A percentile compares a stretch with the other conserved stretches of the same genome.
Evolutionary conservation across 2,888 invertebrate genomes (phyloP).

Genomic region (Cecidostiba fungosa): DNA sequence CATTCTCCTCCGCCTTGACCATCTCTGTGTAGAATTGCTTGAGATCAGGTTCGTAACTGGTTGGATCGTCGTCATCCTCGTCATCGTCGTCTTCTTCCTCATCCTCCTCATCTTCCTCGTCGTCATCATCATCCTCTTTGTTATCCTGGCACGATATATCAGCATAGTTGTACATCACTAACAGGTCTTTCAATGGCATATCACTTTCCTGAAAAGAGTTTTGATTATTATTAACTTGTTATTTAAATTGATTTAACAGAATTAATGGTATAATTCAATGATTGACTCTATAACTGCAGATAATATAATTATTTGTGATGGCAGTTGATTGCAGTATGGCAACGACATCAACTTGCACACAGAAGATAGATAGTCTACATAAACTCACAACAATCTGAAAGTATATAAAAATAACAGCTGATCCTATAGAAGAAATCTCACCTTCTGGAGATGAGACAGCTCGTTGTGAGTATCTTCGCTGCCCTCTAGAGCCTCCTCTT

Average conservation of each 20-base stretch:
- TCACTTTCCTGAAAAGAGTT: slow-evolving; percentile 88
- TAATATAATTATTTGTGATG: no score
- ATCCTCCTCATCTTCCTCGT: slow-evolving; percentile 75
- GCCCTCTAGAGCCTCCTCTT: slow-evolving; percentile 97
- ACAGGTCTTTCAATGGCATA: slow-evolving; percentile 96
- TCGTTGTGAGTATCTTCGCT: slow-evolving; percentile 94
- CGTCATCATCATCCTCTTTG: slow-evolving; percentile 74
- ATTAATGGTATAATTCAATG: background rate
- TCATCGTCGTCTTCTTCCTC: slow-evolving; percentile 79
- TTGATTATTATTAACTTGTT: background rate
- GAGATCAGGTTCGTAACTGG: slow-evolving; percentile 73
- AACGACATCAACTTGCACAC: background rate
- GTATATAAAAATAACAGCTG: background rate
- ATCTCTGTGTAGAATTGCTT: slow-evolving; percentile 79
- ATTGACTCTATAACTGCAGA: no score
- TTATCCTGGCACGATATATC: slow-evolving; percentile 77
- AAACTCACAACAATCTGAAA: background rate
- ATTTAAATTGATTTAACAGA: background rate
- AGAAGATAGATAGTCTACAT: background rate
- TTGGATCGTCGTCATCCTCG: slow-evolving; percentile 76
- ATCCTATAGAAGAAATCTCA: slow-evolving; percentile 70
- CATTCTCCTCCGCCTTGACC: slow-evolving; percentile 71
- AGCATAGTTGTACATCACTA: slow-evolving; percentile 93
- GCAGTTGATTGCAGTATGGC: background rate
- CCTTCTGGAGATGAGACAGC: slow-evolving; percentile 92